Percentiles rank a stretch among this genome's conserved stretches.
Evolutionary conservation across 1,140 invertebrate species (phyloP).

Genomic region (Alviniconcha marisindica): DNA sequence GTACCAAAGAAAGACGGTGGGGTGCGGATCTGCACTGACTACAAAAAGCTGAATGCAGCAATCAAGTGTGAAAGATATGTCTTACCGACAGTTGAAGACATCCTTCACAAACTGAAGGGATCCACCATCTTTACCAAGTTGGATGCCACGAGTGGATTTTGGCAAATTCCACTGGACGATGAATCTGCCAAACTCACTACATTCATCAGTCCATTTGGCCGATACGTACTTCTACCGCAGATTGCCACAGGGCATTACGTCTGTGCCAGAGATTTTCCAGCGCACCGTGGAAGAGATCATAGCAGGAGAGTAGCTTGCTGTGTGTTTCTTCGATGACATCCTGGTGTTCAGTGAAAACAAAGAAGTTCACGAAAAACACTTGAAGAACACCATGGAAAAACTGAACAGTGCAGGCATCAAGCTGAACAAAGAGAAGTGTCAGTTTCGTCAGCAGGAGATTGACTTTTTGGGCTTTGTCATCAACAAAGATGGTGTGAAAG

Average conservation of each 20-base stretch:
- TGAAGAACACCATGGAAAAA: constrained; percentile 51
- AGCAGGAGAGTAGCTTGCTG: constrained; percentile 24
- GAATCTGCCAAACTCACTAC: constrained; percentile 46
- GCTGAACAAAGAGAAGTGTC: constrained; percentile 72
- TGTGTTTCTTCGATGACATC: constrained; percentile 58
- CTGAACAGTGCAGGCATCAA: constrained; percentile 56
- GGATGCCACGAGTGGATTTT: constrained; percentile 47
- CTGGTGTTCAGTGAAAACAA: constrained; percentile 53
- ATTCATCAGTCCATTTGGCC: constrained; percentile 71
- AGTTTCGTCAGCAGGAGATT: constrained; percentile 50
- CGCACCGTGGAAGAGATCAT: constrained; percentile 47
- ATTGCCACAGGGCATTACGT: constrained; percentile 74
- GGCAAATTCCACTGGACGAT: constrained; percentile 41
- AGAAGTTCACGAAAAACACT: constrained; percentile 54
- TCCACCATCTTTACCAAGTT: constrained; percentile 63
- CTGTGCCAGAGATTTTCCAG: constrained; percentile 49
- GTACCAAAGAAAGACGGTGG: constrained; percentile 50
- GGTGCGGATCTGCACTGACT: constrained; percentile 65
- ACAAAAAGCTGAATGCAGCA: constrained; percentile 11
- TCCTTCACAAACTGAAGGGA: constrained; percentile 50
- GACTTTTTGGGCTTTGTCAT: constrained; percentile 44
- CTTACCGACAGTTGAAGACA: constrained; percentile 47
- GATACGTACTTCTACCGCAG: constrained; percentile 70
- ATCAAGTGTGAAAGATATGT: constrained; percentile 37
- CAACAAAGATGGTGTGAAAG: constrained; percentile 40